Evolutionary conservation across 2,797 vertebrate species (phyloP).

Genomic region (Kryptopterus vitreolus): DNA sequence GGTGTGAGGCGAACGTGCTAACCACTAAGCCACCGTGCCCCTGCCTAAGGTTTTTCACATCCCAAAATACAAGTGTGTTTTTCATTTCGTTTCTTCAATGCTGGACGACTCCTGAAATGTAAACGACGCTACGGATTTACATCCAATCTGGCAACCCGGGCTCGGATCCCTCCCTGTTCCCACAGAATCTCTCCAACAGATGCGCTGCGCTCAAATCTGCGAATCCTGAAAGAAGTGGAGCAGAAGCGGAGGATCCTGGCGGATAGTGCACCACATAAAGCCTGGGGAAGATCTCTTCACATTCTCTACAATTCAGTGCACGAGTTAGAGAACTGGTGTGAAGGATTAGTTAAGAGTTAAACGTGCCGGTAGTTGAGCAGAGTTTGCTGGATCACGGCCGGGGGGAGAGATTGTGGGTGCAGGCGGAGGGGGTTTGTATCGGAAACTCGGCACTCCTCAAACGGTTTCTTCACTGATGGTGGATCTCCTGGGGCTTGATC

Average conservation of each 20-base stretch:
- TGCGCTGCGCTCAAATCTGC: constrained; percentile 55
- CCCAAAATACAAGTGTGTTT: neutral
- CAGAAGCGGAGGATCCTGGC: neutral
- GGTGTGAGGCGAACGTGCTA: too few species aligned
- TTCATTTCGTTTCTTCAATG: neutral
- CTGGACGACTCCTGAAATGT: neutral
- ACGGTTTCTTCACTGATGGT: constrained; percentile 15
- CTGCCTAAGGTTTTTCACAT: too few species aligned
- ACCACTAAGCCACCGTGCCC: too few species aligned
- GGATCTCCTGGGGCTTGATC: constrained; percentile 16
- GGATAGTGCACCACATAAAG: neutral
- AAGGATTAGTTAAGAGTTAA: neutral
- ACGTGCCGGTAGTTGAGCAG: constrained; percentile 11
- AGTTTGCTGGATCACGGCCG: neutral
- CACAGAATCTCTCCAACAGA: constrained; percentile 59
- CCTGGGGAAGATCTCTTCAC: neutral
- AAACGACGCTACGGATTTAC: fast-evolving
- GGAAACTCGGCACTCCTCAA: neutral
- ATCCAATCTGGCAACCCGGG: constrained; percentile 13
- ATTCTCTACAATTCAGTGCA: neutral
- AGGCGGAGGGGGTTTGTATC: neutral
- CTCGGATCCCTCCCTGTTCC: constrained; percentile 35
- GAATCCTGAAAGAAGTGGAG: constrained; percentile 29
- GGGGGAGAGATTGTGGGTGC: neutral
- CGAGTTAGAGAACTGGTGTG: neutral